Evolutionary conservation across 2,888 invertebrate genomes (phyloP), one percentile per base, ranked within the genome.

Genomic region (Lochmaea crataegi): DNA sequence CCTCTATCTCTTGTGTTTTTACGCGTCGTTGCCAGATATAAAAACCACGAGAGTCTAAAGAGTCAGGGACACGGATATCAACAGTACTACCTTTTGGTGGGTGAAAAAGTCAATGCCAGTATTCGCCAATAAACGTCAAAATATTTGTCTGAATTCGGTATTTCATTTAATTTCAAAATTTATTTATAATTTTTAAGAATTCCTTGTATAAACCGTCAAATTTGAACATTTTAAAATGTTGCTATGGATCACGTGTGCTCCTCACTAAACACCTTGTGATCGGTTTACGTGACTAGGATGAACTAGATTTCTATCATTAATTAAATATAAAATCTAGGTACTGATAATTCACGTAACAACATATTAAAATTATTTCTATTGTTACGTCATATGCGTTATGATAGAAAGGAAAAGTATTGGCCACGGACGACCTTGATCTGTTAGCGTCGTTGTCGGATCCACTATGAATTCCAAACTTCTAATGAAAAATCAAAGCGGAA

Each of bases 281-380:
- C 11, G 22, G 57, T 9, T 18, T 26, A 57, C 57, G 57, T 22
- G 57, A 57, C 57, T 26, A 57, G 10, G 16, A 18, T 26, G 11
- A 48, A 48, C 48, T 48, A 48, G 48, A 57, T 57, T 26, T 18
- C 0, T 57, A 26, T 57, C 57, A 57, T 18, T 57, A 11, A 57
- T 57, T 26, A 26, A 57, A 26, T 26, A 57, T 12, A 57, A 26
- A 57, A 32, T 48, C 48, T 3, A 48, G 48, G 48, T 48, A 32
- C 10, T 60, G 14, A 60, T 60, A 38, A 26, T 60, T 38, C 9
- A 32, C 26, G 26, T 26, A 26, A 1, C 26, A 2, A 26, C 26
- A 32, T 32, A 32, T 7, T 32, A 32, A 32, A 32, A 32, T 63
- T n/a, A 41, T 63, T 63, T 42, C 16, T 63, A 63, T 63, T 63